phyloP scores from a whole-genome alignment of 2,113 vertebrate species.

The Sinocyclocheilus anophthalmus region DNA sequence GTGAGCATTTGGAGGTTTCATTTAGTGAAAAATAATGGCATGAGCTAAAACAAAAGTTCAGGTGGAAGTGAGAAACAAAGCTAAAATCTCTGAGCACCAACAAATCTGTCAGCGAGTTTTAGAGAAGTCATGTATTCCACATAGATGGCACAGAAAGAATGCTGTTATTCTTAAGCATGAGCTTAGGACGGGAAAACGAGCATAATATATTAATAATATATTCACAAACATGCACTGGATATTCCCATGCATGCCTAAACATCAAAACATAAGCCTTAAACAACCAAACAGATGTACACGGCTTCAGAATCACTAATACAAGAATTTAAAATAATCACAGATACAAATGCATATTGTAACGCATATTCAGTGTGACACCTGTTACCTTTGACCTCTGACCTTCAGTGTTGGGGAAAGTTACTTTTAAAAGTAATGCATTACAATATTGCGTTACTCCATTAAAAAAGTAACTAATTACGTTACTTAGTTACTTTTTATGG shows the following conservation, averaged over 20 bases:
- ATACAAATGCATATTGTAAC: too few relatives aligned
- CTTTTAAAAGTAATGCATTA: too few relatives aligned
- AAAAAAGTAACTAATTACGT: too few relatives aligned
- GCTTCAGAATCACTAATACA: too few relatives aligned
- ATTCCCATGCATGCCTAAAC: background rate
- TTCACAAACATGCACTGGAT: background rate
- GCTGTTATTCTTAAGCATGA: background rate
- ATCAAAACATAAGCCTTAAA: background rate
- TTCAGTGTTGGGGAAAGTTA: background rate
- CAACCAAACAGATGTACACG: background rate
- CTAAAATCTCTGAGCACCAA: background rate
- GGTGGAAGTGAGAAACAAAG: slow-evolving; percentile 29
- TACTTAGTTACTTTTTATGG: too few relatives aligned
- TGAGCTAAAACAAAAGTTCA: background rate
- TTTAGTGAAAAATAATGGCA: background rate
- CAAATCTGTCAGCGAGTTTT: slow-evolving; percentile 15
- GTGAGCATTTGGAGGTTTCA: background rate
- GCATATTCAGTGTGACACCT: background rate
- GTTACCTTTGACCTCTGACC: slow-evolving; percentile 25
- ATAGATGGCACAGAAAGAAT: background rate
- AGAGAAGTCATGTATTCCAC: background rate
- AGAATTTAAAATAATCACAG: background rate
- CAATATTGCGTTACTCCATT: too few relatives aligned
- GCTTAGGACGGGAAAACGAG: background rate
- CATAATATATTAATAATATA: background rate